Evolutionary conservation across 2,113 vertebrate species (phyloP), one percentile per base, ranked within the genome.

Genomic region (Phalacrocorax brasilianus): DNA sequence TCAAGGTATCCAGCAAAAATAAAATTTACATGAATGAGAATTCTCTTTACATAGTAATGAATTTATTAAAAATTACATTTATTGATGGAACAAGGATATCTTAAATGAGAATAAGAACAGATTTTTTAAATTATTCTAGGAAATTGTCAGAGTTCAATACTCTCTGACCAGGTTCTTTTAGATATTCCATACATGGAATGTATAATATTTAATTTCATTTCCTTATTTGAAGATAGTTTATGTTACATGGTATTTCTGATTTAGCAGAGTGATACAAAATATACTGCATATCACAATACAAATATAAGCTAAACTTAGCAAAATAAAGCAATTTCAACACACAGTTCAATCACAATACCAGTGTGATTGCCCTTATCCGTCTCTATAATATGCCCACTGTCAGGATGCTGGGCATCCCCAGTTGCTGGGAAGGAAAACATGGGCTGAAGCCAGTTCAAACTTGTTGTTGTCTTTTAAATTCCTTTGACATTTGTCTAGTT

Each of bases 341-440:
- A 66, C 19, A 42, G 22, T 6, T 74, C 40, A 23, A 70, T 73
- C 55, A 70, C 30, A 78, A 11, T 47, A 56, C 16, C 5, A 27
- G 10, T 2, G 3, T 68, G 35, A 50, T 70, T 6, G 19, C 12
- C 7, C 3, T 40, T 70, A n/a, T 35, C 0, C 0, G 4, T 73
- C 8, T 70, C 12, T 33, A 2, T 44, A 40, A 35, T 33, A 17
- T 8, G 7, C 2, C 22, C 19, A 30, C 8, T 61, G 28, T 33
- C 30, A 81, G 44, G n/a, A 59, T 1, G 1, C 23, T 44, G 13
- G 14, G 6, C 9, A 3, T 53, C 14, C 28, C 7, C 19, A 35
- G 0, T 20, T 49, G 4, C 21, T 66, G 22, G 40, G 27, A 73
- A 61, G 19, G 22, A 88, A 82, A 88, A 74, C 1, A 1, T 42